Evolutionary conservation across 2,888 invertebrate genomes (phyloP).

Genomic region (Macrophya alboannulata): DNA sequence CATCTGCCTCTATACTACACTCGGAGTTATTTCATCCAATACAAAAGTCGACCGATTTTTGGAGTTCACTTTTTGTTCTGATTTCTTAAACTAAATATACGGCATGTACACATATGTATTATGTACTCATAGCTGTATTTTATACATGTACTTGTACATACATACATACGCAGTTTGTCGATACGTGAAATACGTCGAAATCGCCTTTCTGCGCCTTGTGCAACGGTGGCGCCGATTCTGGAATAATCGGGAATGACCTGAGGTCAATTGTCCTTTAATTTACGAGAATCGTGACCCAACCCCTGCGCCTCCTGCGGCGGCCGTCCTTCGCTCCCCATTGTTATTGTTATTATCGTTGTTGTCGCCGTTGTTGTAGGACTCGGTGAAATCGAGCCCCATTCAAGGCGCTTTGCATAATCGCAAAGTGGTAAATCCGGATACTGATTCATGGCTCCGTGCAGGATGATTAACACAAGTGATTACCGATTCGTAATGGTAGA

Average conservation of each 20-base stretch:
- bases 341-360: constrained; percentile 30
- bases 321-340: constrained; percentile 9
- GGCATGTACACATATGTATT: background rate
- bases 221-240: constrained; percentile 15
- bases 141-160: background rate
- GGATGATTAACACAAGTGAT: constrained; percentile 49
- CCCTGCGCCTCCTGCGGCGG: background rate
- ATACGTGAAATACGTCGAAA: background rate
- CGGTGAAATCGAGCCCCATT: constrained; percentile 50
- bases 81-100: background rate
- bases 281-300: constrained; percentile 68
- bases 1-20: background rate
- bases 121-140: background rate
- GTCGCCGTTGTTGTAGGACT: constrained; percentile 26
- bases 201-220: constrained; percentile 20
- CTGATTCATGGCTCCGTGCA: constrained; percentile 34
- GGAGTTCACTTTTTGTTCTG: background rate
- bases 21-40: background rate
- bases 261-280: constrained; percentile 77
- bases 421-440: constrained; percentile 47
- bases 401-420: constrained; percentile 51
- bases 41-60: background rate
- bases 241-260: constrained; percentile 69
- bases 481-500: constrained; percentile 38
- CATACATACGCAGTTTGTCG: background rate